A percentile compares a stretch with the other conserved stretches of the same genome.
These are phyloP conservation scores for Noctua fimbriata DNA, from an alignment of 2,888 invertebrate genomes.

Conservation along the genomic window DNA sequence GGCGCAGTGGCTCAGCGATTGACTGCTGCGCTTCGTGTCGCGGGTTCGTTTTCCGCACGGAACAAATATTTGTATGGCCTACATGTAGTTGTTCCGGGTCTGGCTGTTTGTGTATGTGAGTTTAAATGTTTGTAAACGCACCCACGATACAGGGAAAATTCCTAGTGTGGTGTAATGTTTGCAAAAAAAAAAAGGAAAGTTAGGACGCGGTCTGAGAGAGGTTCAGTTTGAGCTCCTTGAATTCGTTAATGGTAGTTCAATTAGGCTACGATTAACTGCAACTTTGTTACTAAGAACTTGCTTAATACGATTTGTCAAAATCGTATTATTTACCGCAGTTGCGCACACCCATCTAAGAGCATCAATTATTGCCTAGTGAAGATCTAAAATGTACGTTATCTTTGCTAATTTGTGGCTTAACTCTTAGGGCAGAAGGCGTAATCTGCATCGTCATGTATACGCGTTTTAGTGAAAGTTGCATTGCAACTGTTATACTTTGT, in stretches of 20 bases:
- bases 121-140: too few relatives aligned
- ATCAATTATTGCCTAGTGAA: not conserved
- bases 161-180: too few relatives aligned
- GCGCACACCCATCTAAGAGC: not conserved
- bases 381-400: constrained; percentile 33
- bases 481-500: constrained; percentile 54
- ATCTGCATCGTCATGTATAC: constrained; percentile 56
- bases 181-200: too few relatives aligned
- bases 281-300: not conserved
- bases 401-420: constrained; percentile 44
- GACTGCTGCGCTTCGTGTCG: too few relatives aligned
- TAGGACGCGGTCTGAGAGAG: not conserved
- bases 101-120: too few relatives aligned
- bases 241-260: not conserved
- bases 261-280: not conserved
- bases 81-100: too few relatives aligned
- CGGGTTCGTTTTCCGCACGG: too few relatives aligned
- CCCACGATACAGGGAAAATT: too few relatives aligned
- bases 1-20: too few relatives aligned
- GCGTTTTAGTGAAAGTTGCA: constrained; percentile 52
- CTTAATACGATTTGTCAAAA: not conserved
- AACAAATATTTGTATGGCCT: too few relatives aligned
- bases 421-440: constrained; percentile 28
- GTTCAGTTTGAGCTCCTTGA: not conserved
- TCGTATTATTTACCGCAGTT: not conserved